Evolutionary conservation across 2,888 invertebrate genomes (phyloP).

Genomic region (Erpobdella octoculata): DNA sequence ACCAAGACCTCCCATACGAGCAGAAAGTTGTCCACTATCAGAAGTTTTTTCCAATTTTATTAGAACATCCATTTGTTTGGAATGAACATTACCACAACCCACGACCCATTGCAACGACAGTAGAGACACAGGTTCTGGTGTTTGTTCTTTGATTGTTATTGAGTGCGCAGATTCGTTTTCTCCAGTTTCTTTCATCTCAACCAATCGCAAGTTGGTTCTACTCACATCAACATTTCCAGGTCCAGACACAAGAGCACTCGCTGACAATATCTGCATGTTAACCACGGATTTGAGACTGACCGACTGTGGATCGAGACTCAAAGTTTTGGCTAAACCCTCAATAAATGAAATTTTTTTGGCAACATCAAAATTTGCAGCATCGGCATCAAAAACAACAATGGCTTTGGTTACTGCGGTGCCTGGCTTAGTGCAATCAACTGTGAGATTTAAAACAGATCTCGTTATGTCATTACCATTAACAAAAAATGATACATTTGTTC

Average conservation of each 20-base stretch:
- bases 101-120: constrained; percentile 56
- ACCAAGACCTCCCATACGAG: constrained; percentile 63
- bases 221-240: constrained; percentile 41
- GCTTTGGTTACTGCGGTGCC: constrained; percentile 60
- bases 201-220: neutral
- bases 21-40: constrained; percentile 63
- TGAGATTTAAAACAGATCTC: constrained; percentile 34
- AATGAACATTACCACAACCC: constrained; percentile 68
- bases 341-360: constrained; percentile 57
- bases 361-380: constrained; percentile 61
- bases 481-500: neutral
- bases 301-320: constrained; percentile 44
- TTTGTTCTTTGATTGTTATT: neutral
- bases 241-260: constrained; percentile 47
- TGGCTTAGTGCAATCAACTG: constrained; percentile 41
- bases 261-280: constrained; percentile 44
- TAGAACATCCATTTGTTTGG: constrained; percentile 61
- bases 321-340: constrained; percentile 42
- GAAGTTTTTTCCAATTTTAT: constrained; percentile 64
- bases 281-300: constrained; percentile 43
- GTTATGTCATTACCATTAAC: neutral
- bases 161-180: neutral
- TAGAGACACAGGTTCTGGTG: constrained; percentile 34
- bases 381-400: constrained; percentile 63
- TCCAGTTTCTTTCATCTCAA: neutral